These are phyloP conservation scores for Zygogramma bicolorata DNA, from an alignment of 2,888 invertebrate species.

Conservation along the genomic window DNA sequence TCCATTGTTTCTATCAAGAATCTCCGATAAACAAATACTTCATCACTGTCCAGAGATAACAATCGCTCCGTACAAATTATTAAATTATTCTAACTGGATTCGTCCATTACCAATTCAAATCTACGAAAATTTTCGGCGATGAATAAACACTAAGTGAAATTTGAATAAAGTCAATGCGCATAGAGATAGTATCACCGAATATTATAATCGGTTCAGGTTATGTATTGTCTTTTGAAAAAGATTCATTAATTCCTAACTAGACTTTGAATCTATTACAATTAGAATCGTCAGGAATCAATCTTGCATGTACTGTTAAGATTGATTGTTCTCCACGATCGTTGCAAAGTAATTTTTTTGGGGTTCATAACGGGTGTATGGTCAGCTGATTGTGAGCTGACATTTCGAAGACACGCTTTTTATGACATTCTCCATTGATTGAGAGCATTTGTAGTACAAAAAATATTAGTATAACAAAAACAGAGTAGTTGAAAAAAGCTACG, in stretches of 20 bases:
- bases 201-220: slow-evolving; percentile 24
- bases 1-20: not conserved
- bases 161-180: slow-evolving; percentile 30
- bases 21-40: slow-evolving; percentile 5
- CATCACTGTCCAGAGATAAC: slow-evolving; percentile 4
- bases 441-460: too few relatives aligned
- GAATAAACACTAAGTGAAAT: slow-evolving; percentile 38
- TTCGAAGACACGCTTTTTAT: too few relatives aligned
- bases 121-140: slow-evolving; percentile 26
- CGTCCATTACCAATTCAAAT: slow-evolving; percentile 40
- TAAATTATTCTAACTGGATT: slow-evolving; percentile 17
- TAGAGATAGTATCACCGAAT: slow-evolving; percentile 38
- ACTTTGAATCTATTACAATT: slow-evolving; percentile 42
- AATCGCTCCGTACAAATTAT: slow-evolving; percentile 21
- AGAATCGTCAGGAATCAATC: slow-evolving; percentile 30
- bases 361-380: not conserved
- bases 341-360: slow-evolving; percentile 1
- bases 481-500: too few relatives aligned
- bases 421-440: too few relatives aligned
- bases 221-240: slow-evolving; percentile 40
- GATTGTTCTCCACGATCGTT: slow-evolving; percentile 23
- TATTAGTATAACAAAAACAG: too few relatives aligned
- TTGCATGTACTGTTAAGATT: slow-evolving; percentile 31
- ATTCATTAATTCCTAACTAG: slow-evolving; percentile 33
- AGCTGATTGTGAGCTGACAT: not conserved